Evolutionary conservation across 1,140 invertebrate genomes (phyloP).

Genomic region (Leptestheria dahalacensis): DNA sequence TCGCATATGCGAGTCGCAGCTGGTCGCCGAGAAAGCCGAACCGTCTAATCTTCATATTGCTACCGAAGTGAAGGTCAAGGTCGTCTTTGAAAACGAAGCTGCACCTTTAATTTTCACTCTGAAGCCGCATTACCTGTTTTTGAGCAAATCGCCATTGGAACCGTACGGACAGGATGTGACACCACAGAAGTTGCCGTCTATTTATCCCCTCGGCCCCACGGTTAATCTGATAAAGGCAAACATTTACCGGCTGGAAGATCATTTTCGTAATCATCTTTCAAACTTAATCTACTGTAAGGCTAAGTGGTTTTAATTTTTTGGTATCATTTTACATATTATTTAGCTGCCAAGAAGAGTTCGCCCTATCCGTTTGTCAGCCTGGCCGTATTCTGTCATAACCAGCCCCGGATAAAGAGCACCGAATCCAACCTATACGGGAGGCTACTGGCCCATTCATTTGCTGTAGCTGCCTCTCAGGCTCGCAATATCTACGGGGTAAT

Average conservation of each 20-base stretch:
- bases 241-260: conserved; percentile 41
- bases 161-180: conserved; percentile 32
- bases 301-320: conserved; percentile 4
- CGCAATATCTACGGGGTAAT: conserved; percentile 49
- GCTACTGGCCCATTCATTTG: conserved; percentile 49
- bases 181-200: conserved; percentile 40
- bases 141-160: conserved; percentile 40
- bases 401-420: background rate
- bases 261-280: conserved; percentile 47
- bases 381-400: background rate
- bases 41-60: conserved; percentile 6
- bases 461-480: conserved; percentile 49
- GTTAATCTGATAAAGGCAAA: conserved; percentile 46
- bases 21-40: background rate
- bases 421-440: conserved; percentile 7
- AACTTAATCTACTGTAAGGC: too few species aligned
- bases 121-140: conserved; percentile 43
- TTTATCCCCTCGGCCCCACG: conserved; percentile 51
- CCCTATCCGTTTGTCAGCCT: conserved; percentile 24
- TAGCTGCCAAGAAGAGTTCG: background rate
- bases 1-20: conserved; percentile 24
- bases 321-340: conserved; percentile 9
- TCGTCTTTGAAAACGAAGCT: conserved; percentile 37
- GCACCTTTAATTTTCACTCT: conserved; percentile 43
- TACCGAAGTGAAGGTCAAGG: background rate